These are phyloP conservation scores for Pelecanoides urinatrix DNA, from an alignment of 2,113 vertebrate genomes.

Conservation along the genomic window DNA sequence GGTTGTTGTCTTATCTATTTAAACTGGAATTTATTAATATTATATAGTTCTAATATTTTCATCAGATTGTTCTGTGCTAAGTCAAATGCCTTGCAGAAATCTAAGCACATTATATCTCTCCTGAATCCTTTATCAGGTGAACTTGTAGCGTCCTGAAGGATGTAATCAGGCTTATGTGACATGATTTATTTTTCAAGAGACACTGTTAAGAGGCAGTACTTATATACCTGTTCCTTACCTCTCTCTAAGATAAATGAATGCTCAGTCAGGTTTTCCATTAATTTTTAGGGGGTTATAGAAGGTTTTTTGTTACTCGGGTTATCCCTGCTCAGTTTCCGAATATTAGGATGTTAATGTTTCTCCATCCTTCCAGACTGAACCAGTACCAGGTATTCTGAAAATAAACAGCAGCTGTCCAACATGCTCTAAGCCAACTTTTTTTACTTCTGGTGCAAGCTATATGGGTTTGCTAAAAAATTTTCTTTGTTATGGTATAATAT, in stretches of 20 bases:
- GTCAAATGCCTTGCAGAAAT: not conserved
- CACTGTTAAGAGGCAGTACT: not conserved
- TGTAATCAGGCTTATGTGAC: slow-evolving; percentile 11
- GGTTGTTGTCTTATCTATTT: not conserved
- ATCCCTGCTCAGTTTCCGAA: not conserved
- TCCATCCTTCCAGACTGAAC: not conserved
- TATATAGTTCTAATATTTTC: not conserved
- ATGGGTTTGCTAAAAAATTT: not conserved
- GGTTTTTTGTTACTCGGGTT: not conserved
- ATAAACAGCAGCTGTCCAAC: not conserved
- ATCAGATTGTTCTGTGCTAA: not conserved
- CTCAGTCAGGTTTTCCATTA: slow-evolving; percentile 2
- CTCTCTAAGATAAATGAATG: not conserved
- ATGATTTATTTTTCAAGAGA: slow-evolving; percentile 30
- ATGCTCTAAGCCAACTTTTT: not conserved
- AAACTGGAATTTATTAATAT: slow-evolving; percentile 8
- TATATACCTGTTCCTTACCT: not conserved
- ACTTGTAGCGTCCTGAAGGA: slow-evolving; percentile 2
- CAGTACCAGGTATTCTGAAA: not conserved
- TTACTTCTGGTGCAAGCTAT: not conserved
- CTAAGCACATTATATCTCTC: not conserved
- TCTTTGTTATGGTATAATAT: not conserved
- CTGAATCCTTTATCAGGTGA: slow-evolving; percentile 12
- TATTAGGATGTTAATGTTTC: not conserved
- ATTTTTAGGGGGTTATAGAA: not conserved